phyloP scores from a whole-genome alignment of 2,113 vertebrate species.

The Ciconia stormi region DNA sequence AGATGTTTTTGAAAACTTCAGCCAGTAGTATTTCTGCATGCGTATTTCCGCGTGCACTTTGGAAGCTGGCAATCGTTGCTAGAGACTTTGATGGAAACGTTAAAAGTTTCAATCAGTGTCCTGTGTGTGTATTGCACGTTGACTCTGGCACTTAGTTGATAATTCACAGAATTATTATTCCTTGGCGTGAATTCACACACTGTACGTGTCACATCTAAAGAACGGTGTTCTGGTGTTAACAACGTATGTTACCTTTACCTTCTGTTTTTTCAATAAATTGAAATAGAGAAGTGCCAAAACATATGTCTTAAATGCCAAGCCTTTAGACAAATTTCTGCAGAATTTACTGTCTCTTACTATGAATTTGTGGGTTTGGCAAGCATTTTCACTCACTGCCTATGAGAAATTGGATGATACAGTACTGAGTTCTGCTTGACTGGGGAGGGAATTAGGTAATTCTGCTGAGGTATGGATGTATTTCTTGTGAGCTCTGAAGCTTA shows the following conservation, averaged over 20 bases:
- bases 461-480: background rate
- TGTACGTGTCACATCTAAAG: background rate
- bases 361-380: background rate
- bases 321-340: background rate
- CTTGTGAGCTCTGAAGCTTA: background rate
- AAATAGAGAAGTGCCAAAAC: background rate
- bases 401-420: background rate
- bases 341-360: background rate
- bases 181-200: background rate
- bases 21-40: background rate
- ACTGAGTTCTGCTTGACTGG: background rate
- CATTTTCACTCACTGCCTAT: background rate
- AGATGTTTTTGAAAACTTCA: background rate
- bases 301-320: background rate
- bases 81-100: background rate
- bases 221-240: background rate
- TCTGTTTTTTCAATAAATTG: background rate
- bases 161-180: background rate
- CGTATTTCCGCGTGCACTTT: background rate
- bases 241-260: background rate
- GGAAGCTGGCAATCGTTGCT: background rate
- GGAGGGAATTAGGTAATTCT: background rate
- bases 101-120: background rate
- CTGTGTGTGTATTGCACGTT: background rate
- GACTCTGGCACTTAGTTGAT: background rate